phyloP scores from a whole-genome alignment of 2,113 vertebrate genomes.

The Hystrix brachyura region DNA sequence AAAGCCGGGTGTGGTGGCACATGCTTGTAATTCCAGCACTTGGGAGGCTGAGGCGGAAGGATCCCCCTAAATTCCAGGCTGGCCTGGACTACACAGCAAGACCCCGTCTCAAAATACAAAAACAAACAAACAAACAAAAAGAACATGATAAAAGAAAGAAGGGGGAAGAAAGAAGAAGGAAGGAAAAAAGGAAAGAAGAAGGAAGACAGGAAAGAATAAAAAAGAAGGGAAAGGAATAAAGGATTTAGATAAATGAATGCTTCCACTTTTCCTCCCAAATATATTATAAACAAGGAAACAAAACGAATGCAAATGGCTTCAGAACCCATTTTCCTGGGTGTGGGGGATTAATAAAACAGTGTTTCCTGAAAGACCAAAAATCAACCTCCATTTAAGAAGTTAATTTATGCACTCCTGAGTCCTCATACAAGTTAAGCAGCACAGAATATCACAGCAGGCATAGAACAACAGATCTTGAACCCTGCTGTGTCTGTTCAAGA shows the following conservation, averaged over 20 bases:
- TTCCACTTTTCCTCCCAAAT: conserved; percentile 47
- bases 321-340: conserved; percentile 18
- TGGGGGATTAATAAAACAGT: conserved; percentile 62
- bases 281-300: conserved; percentile 61
- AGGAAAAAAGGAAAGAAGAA: conserved; percentile 67
- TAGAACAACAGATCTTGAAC: conserved; percentile 85
- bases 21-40: not conserved
- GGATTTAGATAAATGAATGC: conserved; percentile 69
- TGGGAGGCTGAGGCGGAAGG: not conserved
- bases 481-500: conserved; percentile 85
- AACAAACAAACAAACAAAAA: not conserved
- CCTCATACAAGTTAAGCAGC: conserved; percentile 81
- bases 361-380: conserved; percentile 45
- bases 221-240: conserved; percentile 79
- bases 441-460: conserved; percentile 87
- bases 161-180: conserved; percentile 61
- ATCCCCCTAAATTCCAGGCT: not conserved
- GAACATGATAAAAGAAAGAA: conserved; percentile 16
- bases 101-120: not conserved
- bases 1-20: not conserved
- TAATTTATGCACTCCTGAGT: conserved; percentile 84
- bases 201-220: not conserved
- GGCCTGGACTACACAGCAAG: not conserved
- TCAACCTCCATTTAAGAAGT: conserved; percentile 71
- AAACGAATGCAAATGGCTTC: conserved; percentile 62